These are phyloP conservation scores for Dromiciops gliroides DNA, from an alignment of 2,113 vertebrate genomes.

Conservation along the genomic window DNA sequence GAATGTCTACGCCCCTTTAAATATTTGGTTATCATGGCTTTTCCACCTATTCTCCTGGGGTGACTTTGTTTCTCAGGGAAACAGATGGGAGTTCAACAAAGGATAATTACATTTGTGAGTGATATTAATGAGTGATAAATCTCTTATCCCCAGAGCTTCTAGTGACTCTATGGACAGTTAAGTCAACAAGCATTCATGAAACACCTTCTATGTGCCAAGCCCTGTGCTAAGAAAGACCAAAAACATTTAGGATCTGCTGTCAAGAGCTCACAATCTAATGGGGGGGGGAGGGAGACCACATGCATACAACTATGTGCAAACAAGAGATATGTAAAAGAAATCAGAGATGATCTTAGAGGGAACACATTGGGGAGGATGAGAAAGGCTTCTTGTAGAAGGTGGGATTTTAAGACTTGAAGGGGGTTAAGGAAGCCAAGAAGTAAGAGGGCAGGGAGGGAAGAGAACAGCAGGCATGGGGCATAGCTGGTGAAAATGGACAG, in stretches of 20 bases:
- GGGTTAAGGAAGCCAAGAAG: neutral
- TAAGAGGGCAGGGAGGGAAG: neutral
- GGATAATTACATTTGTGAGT: neutral
- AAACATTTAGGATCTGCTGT: neutral
- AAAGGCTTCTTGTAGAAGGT: neutral
- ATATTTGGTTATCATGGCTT: conserved; percentile 50
- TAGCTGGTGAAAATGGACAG: neutral
- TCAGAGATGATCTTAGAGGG: neutral
- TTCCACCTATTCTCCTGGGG: conserved; percentile 64
- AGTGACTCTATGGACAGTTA: neutral
- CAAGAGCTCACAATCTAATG: neutral
- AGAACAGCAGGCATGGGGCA: neutral
- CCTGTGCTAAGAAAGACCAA: neutral
- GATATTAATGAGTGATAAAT: conserved; percentile 4
- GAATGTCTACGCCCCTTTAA: conserved; percentile 39
- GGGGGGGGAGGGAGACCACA: neutral
- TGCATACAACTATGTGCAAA: neutral
- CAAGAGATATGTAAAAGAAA: neutral
- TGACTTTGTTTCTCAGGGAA: neutral
- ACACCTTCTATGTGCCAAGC: neutral
- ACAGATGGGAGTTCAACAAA: conserved; percentile 11
- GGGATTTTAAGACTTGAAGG: neutral
- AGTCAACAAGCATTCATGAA: neutral
- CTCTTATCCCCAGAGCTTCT: neutral
- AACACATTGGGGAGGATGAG: too few relatives aligned